A percentile compares a stretch with the other conserved stretches of the same genome.
Evolutionary conservation across 1,140 invertebrate species (phyloP).

Genomic region (Atta texana): DNA sequence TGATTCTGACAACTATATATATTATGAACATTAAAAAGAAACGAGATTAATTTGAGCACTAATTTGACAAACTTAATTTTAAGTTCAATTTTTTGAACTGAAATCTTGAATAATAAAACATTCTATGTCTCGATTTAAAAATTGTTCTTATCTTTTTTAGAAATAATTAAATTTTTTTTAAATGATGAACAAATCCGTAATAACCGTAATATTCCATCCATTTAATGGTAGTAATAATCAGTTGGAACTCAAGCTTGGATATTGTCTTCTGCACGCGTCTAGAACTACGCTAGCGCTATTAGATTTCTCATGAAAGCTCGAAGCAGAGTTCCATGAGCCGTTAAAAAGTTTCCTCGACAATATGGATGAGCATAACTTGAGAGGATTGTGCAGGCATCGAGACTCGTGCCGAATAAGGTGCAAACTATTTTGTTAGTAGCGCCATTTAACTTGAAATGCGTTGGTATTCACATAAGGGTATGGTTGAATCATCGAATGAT

Average conservation of each 20-base stretch:
- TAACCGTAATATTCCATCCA: background rate
- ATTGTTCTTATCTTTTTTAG: background rate
- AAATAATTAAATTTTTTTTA: background rate
- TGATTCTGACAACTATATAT: slow-evolving; percentile 40
- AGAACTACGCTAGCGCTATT: slow-evolving; percentile 24
- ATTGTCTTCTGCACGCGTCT: slow-evolving; percentile 42
- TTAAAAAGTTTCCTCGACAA: slow-evolving; percentile 67
- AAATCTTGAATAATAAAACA: background rate
- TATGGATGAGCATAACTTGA: slow-evolving; percentile 66
- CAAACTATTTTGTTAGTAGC: slow-evolving; percentile 66
- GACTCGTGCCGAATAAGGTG: slow-evolving; percentile 67
- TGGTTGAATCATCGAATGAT: slow-evolving; percentile 70
- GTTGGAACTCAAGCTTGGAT: slow-evolving; percentile 29
- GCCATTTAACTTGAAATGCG: slow-evolving; percentile 66
- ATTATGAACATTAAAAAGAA: slow-evolving; percentile 26
- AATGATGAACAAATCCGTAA: background rate
- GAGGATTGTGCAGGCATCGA: slow-evolving; percentile 42
- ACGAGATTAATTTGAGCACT: background rate
- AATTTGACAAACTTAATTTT: background rate
- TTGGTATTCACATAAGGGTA: slow-evolving; percentile 37
- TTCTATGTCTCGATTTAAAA: background rate
- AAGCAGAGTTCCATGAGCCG: slow-evolving; percentile 53
- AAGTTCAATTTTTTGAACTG: background rate
- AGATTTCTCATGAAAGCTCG: slow-evolving; percentile 50
- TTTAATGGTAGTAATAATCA: slow-evolving; percentile 26